phyloP scores from a whole-genome alignment of 2,888 invertebrate genomes.

The Xestia sexstrigata region DNA sequence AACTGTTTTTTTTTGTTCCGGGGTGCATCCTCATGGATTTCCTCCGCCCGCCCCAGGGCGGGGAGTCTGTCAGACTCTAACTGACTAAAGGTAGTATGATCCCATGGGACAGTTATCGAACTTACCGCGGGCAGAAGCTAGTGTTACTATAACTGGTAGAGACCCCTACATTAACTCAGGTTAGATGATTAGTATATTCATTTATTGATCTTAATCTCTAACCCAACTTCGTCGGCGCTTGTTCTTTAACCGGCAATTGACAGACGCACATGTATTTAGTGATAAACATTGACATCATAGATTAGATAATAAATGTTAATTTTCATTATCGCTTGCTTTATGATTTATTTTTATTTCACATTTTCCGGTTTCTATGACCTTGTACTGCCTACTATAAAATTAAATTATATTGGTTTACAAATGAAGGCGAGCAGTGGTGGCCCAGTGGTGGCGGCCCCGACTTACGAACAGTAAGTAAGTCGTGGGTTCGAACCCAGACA shows the following conservation, averaged over 20 bases:
- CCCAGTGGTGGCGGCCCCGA: too few species aligned
- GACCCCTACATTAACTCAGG: background rate
- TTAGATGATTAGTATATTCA: background rate
- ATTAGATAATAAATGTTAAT: slow-evolving; percentile 19
- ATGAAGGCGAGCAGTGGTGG: too few species aligned
- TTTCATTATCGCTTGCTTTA: background rate
- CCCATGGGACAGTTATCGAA: too few species aligned
- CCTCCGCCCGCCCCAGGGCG: too few species aligned
- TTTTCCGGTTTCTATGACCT: background rate
- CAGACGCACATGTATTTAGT: background rate
- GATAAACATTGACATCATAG: slow-evolving; percentile 3
- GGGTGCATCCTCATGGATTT: too few species aligned
- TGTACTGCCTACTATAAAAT: background rate
- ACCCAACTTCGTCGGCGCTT: background rate
- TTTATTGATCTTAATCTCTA: slow-evolving; percentile 18
- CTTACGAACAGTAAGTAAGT: too few species aligned
- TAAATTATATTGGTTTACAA: background rate
- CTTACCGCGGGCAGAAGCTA: too few species aligned
- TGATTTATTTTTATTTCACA: background rate
- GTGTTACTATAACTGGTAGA: too few species aligned
- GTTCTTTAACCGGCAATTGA: background rate
- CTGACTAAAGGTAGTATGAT: too few species aligned
- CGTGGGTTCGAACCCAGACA: too few species aligned
- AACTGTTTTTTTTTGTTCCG: too few species aligned
- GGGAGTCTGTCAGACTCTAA: too few species aligned